Conservation (phyloP, 2,888 invertebrate species). For the Plagiodera versicolora region DNA sequence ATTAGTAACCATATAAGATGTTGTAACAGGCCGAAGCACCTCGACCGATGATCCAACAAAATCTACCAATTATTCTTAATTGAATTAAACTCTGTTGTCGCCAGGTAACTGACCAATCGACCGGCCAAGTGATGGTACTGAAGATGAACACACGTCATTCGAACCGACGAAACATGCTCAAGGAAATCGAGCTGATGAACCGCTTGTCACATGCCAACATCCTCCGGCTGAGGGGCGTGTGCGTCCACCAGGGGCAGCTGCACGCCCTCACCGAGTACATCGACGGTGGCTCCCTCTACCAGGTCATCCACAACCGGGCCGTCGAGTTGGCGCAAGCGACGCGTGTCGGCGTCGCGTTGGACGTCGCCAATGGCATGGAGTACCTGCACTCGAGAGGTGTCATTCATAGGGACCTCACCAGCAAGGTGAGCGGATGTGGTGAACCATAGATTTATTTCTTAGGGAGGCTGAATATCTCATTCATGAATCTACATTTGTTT, state of each 20-base stretch:
- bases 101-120: constrained; percentile 92
- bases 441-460: too few relatives aligned
- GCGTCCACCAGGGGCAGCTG: constrained; percentile 93
- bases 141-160: constrained; percentile 94
- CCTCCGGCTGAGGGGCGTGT: constrained; percentile 92
- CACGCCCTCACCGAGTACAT: constrained; percentile 96
- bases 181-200: constrained; percentile 97
- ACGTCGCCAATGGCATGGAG: constrained; percentile 88
- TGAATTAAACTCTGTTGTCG: too few relatives aligned
- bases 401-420: constrained; percentile 94
- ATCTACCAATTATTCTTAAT: too few relatives aligned
- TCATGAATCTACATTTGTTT: too few relatives aligned
- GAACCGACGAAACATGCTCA: constrained; percentile 93
- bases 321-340: constrained; percentile 76
- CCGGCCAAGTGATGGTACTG: constrained; percentile 94
- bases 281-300: constrained; percentile 91
- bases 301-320: constrained; percentile 76
- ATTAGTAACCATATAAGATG: too few relatives aligned
- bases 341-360: constrained; percentile 81
- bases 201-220: constrained; percentile 93
- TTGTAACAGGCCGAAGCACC: too few relatives aligned
- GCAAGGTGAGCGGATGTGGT: constrained; percentile 71
- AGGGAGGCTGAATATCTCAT: too few relatives aligned
- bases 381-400: constrained; percentile 91
- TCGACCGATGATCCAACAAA: too few relatives aligned